These are phyloP conservation scores for Microchrysa polita DNA, from an alignment of 2,888 invertebrate species.

Conservation along the genomic window DNA sequence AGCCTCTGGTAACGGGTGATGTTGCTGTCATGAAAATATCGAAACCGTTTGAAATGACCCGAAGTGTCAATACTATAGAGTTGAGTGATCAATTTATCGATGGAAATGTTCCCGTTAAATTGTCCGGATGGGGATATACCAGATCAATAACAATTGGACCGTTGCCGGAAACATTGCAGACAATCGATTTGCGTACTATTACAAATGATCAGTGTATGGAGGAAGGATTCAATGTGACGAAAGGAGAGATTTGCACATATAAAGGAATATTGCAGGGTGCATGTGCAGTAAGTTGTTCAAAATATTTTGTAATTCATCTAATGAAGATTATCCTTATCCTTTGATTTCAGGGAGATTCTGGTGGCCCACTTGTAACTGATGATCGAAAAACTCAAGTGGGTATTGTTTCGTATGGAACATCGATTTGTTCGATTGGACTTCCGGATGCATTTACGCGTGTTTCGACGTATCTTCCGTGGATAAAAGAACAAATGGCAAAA, in stretches of 20 bases:
- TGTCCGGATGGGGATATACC: constrained; percentile 62
- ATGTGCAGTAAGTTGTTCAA: constrained; percentile 56
- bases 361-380: constrained; percentile 60
- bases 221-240: constrained; percentile 57
- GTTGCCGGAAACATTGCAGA: constrained; percentile 58
- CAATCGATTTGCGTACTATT: constrained; percentile 58
- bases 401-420: constrained; percentile 60
- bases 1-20: constrained; percentile 60
- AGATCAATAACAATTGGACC: constrained; percentile 57
- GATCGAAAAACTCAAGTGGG: constrained; percentile 57
- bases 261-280: constrained; percentile 56
- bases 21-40: constrained; percentile 61
- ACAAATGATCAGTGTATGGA: constrained; percentile 57
- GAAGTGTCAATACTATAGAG: constrained; percentile 63
- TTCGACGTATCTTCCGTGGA: constrained; percentile 59
- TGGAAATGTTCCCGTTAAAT: constrained; percentile 56
- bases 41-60: constrained; percentile 56
- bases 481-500: constrained; percentile 55
- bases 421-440: constrained; percentile 51
- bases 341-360: constrained; percentile 60
- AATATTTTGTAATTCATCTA: neutral
- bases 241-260: constrained; percentile 60
- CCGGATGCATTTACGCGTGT: constrained; percentile 63
- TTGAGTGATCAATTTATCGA: constrained; percentile 56
- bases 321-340: neutral